Evolutionary conservation across 2,888 invertebrate species (phyloP).

Genomic region (Pyrrhia umbra): DNA sequence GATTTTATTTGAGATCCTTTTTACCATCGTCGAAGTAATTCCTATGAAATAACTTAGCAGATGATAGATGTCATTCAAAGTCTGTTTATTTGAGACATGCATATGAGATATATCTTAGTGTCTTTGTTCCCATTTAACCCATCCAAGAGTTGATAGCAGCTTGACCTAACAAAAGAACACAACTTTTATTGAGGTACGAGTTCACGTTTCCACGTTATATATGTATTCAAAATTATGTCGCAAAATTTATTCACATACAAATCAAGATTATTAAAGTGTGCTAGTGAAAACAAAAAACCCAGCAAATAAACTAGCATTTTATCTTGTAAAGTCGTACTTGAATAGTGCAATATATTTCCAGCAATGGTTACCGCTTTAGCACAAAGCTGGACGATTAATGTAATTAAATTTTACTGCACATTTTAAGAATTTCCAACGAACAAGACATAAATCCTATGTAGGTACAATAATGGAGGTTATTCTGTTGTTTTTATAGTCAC

Average conservation of each 20-base stretch:
- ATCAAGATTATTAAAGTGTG: conserved; percentile 24
- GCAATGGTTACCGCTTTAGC: conserved; percentile 51
- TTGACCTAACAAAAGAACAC: too few relatives aligned
- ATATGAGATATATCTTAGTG: too few relatives aligned
- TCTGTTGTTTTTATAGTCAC: conserved; percentile 7
- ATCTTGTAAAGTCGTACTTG: conserved; percentile 48
- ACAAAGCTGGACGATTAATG: conserved; percentile 55
- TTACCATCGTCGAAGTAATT: too few relatives aligned
- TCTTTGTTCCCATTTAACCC: too few relatives aligned
- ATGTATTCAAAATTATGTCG: not conserved
- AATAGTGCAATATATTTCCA: conserved; percentile 55
- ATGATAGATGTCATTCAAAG: too few relatives aligned
- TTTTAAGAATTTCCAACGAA: conserved; percentile 50
- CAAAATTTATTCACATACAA: conserved; percentile 1
- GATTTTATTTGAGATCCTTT: too few relatives aligned
- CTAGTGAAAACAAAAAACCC: conserved; percentile 19
- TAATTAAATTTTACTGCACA: conserved; percentile 58
- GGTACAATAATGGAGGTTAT: not conserved
- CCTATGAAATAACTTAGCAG: too few relatives aligned
- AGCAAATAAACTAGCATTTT: conserved; percentile 40
- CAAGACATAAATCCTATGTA: conserved; percentile 31
- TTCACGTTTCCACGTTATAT: too few relatives aligned
- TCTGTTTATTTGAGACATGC: too few relatives aligned
- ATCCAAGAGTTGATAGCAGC: too few relatives aligned
- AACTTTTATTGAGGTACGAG: too few relatives aligned